Conservation (phyloP, 2,113 vertebrate species). For the Ciconia maguari region DNA sequence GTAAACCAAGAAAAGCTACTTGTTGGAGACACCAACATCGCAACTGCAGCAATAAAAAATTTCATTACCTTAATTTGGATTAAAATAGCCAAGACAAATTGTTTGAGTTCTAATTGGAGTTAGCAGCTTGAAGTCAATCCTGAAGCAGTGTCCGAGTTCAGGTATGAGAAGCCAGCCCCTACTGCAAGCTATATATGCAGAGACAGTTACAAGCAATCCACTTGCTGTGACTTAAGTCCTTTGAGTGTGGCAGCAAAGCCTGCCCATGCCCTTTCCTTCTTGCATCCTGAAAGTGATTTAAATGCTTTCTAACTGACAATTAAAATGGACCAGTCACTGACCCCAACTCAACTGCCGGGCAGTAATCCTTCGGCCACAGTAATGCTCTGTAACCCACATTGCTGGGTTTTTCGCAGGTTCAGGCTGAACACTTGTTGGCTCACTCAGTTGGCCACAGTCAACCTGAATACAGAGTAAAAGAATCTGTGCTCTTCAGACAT, state of each 20-base stretch:
- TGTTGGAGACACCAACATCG: background rate
- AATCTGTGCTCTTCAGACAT: background rate
- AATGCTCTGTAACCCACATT: background rate
- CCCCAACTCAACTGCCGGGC: rapidly evolving
- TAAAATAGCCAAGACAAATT: background rate
- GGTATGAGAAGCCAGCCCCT: background rate
- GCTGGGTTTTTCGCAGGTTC: background rate
- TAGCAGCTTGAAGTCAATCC: background rate
- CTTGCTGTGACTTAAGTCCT: background rate
- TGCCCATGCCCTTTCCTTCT: background rate
- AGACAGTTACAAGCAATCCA: background rate
- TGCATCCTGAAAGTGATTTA: background rate
- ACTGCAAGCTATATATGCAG: background rate
- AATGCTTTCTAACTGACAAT: background rate
- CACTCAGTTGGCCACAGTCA: background rate
- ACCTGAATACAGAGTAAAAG: background rate
- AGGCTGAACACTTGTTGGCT: background rate
- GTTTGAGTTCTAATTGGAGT: background rate
- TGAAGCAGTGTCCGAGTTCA: background rate
- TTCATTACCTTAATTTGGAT: background rate
- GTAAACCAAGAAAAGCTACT: background rate
- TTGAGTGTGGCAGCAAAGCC: background rate
- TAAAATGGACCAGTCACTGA: background rate
- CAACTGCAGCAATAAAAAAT: background rate
- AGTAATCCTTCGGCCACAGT: background rate